Percentiles rank a stretch among this genome's conserved stretches.
These are phyloP conservation scores for Lycocorax pyrrhopterus DNA, from an alignment of 2,113 vertebrate species.

Conservation along the genomic window DNA sequence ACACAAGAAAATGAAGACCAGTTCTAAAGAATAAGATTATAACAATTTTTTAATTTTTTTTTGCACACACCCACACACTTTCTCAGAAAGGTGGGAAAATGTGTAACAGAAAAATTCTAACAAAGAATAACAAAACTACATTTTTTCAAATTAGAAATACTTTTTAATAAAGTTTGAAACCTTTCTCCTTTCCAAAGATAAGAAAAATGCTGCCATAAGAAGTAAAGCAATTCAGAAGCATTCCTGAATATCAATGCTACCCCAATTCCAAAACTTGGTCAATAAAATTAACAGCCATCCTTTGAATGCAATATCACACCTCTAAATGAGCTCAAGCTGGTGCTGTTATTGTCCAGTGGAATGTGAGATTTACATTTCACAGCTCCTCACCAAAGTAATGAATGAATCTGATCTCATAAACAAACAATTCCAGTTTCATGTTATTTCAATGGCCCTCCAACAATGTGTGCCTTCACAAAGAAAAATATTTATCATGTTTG, in stretches of 20 bases:
- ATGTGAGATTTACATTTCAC: constrained; percentile 79
- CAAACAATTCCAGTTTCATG: constrained; percentile 66
- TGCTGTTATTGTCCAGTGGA: constrained; percentile 65
- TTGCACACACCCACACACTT: background rate
- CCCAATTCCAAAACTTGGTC: constrained; percentile 68
- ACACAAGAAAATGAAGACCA: background rate
- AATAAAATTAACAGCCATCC: constrained; percentile 76
- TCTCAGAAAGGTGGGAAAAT: background rate
- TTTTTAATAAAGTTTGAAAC: background rate
- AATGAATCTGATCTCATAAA: constrained; percentile 73
- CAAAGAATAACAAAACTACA: background rate
- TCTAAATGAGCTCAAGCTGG: constrained; percentile 75
- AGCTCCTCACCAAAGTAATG: constrained; percentile 73
- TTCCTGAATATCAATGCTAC: constrained; percentile 46
- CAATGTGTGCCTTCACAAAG: constrained; percentile 63
- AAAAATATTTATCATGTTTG: constrained; percentile 75
- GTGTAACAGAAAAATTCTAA: background rate
- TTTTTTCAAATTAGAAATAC: background rate
- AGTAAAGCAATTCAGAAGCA: constrained; percentile 25
- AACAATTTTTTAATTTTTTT: rapidly evolving
- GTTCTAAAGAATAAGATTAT: background rate
- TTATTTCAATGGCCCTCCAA: constrained; percentile 68
- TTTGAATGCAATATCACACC: constrained; percentile 72
- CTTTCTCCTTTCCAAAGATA: background rate
- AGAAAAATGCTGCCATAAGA: background rate